Evolutionary conservation across 2,888 invertebrate genomes (phyloP).

Genomic region (Caenorhabditis imperialis): DNA sequence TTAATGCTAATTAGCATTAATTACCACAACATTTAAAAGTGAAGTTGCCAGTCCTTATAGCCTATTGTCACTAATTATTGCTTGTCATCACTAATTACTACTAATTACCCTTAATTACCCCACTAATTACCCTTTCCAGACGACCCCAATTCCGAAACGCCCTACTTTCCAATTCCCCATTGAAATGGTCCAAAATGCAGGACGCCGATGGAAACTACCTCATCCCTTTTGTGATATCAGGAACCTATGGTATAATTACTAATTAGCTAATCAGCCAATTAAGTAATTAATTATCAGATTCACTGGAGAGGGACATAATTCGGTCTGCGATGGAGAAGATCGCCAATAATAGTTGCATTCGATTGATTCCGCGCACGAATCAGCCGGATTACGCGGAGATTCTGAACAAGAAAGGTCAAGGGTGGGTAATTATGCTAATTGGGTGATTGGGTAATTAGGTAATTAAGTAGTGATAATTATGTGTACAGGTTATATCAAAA

Average conservation of each 20-base stretch:
- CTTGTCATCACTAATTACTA: no score
- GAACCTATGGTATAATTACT: slow-evolving; percentile 71
- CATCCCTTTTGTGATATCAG: slow-evolving; percentile 70
- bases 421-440: slow-evolving; percentile 53
- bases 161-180: slow-evolving; percentile 56
- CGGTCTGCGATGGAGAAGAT: slow-evolving; percentile 67
- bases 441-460: no score
- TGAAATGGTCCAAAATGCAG: slow-evolving; percentile 63
- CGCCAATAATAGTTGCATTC: slow-evolving; percentile 71
- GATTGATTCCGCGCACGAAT: slow-evolving; percentile 59
- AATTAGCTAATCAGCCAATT: neutral
- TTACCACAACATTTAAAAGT: no score
- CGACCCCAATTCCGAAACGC: slow-evolving; percentile 45
- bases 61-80: no score
- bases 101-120: no score
- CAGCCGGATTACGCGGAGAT: slow-evolving; percentile 72
- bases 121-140: slow-evolving; percentile 11
- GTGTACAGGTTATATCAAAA: no score
- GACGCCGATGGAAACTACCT: slow-evolving; percentile 63
- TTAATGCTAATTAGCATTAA: no score
- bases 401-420: slow-evolving; percentile 69
- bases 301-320: slow-evolving; percentile 63
- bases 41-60: neutral
- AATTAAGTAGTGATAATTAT: no score
- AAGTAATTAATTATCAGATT: slow-evolving; percentile 53